Conservation (phyloP, 2,113 vertebrate species). For the Crotalus viridis region DNA sequence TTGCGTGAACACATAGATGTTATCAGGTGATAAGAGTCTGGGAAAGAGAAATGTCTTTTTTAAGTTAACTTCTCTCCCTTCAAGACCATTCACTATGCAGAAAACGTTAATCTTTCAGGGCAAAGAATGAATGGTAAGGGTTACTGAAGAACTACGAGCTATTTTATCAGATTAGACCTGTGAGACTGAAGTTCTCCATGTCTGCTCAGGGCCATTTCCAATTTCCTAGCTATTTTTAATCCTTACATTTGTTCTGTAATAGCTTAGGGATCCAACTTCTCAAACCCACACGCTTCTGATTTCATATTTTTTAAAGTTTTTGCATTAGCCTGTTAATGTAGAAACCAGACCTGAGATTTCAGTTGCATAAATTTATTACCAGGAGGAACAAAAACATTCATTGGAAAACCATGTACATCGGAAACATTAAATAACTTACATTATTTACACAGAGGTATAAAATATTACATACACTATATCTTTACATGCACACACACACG, state of each 20-base stretch:
- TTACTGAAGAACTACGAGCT: background rate
- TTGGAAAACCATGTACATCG: slow-evolving; percentile 37
- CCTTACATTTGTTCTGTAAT: background rate
- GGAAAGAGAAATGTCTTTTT: background rate
- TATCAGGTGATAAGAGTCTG: background rate
- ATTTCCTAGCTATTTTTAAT: background rate
- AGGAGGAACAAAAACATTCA: slow-evolving; percentile 12
- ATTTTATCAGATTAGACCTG: background rate
- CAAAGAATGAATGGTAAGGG: background rate
- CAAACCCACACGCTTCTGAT: background rate
- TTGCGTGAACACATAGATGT: background rate
- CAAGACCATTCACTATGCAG: background rate
- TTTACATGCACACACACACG: background rate
- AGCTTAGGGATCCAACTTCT: background rate
- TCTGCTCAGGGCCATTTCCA: background rate
- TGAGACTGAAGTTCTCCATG: background rate
- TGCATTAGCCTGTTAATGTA: background rate
- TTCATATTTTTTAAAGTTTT: background rate
- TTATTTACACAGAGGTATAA: slow-evolving; percentile 36
- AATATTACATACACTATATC: slow-evolving; percentile 21
- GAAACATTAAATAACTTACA: slow-evolving; percentile 37
- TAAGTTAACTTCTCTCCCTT: background rate
- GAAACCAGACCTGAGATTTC: background rate
- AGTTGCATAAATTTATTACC: slow-evolving; percentile 27
- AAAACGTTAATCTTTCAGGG: background rate